Conservation (phyloP, 2,113 vertebrate species). For the Stictonetta naevosa region DNA sequence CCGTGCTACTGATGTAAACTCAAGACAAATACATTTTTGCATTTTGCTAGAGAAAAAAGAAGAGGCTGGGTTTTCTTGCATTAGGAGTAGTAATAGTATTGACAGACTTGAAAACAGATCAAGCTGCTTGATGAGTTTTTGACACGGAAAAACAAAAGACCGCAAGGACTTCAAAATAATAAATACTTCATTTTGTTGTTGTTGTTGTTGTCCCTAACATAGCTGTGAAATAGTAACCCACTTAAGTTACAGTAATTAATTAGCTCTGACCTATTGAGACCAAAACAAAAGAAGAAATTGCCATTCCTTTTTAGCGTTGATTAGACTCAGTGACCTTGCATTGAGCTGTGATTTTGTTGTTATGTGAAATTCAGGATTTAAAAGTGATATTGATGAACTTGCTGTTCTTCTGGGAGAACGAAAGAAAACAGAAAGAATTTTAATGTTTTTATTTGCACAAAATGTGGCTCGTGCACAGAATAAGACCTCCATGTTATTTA, state of each 20-base stretch:
- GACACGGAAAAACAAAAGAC: neutral
- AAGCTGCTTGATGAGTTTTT: neutral
- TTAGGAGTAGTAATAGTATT: neutral
- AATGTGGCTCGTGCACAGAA: neutral
- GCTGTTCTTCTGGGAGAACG: neutral
- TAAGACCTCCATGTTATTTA: neutral
- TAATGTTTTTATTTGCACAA: neutral
- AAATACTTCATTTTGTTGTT: neutral
- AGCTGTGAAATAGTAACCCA: neutral
- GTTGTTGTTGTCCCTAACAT: neutral
- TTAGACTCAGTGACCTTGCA: neutral
- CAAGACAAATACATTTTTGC: neutral
- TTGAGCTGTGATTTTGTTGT: neutral
- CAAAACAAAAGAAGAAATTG: neutral
- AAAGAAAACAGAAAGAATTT: neutral
- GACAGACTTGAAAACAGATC: neutral
- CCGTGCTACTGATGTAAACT: neutral
- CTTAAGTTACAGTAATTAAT: neutral
- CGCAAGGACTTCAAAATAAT: neutral
- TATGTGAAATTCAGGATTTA: neutral
- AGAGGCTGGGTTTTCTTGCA: rapidly evolving
- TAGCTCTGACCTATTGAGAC: neutral
- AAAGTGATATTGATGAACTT: neutral
- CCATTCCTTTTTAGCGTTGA: neutral
- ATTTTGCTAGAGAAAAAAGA: neutral